Percentiles rank a stretch among this genome's conserved stretches.
These are phyloP conservation scores for Philaethria dido DNA, from an alignment of 2,888 invertebrate species.

Conservation along the genomic window DNA sequence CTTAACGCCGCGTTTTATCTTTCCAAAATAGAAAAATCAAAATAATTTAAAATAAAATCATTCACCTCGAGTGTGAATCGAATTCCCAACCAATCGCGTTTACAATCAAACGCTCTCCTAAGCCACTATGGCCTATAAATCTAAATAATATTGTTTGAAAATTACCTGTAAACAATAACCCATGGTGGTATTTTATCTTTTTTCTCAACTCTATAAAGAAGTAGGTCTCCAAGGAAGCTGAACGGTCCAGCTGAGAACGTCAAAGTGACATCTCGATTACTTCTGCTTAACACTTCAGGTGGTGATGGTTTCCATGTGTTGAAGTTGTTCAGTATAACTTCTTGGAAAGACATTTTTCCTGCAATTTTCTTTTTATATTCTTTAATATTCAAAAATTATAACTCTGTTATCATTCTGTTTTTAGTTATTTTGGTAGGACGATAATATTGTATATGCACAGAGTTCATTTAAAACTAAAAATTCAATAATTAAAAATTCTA, in stretches of 20 bases:
- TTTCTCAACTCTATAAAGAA: conserved; percentile 67
- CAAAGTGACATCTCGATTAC: conserved; percentile 57
- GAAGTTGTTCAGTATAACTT: conserved; percentile 54
- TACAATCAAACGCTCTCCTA: too few relatives aligned
- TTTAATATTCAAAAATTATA: neutral
- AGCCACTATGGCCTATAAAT: too few relatives aligned
- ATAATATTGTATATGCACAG: too few relatives aligned
- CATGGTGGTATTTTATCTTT: conserved; percentile 72
- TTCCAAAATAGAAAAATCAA: too few relatives aligned
- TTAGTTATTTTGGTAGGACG: too few relatives aligned
- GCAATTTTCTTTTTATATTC: neutral
- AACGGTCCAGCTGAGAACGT: conserved; percentile 57
- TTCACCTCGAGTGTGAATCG: too few relatives aligned
- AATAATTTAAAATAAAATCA: too few relatives aligned
- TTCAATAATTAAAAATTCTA: too few relatives aligned
- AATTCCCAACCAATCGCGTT: too few relatives aligned
- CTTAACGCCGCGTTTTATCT: too few relatives aligned
- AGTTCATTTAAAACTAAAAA: too few relatives aligned
- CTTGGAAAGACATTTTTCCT: conserved; percentile 50
- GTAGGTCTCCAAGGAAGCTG: conserved; percentile 53
- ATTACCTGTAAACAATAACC: conserved; percentile 69
- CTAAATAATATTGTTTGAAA: neutral
- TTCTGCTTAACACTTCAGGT: conserved; percentile 56
- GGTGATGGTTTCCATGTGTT: conserved; percentile 57
- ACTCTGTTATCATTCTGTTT: neutral